phyloP scores from a whole-genome alignment of 2,113 vertebrate genomes.

The Spea bombifrons region DNA sequence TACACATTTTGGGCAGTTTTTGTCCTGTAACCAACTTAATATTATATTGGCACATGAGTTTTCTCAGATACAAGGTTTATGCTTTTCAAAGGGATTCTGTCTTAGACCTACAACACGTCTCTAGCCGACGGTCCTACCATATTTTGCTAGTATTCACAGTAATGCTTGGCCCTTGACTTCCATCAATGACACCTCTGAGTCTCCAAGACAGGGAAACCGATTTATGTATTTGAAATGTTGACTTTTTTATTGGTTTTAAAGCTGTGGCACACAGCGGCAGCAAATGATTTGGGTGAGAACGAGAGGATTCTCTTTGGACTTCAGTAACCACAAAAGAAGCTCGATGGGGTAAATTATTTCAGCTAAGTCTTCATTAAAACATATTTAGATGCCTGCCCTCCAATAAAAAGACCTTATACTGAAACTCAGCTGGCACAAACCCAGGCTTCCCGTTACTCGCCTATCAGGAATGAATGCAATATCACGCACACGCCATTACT shows the following conservation, averaged over 20 bases:
- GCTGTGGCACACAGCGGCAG: slow-evolving; percentile 44
- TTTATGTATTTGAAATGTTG: too few species aligned
- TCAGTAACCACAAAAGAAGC: slow-evolving; percentile 39
- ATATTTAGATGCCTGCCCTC: slow-evolving; percentile 58
- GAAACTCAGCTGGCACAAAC: slow-evolving; percentile 72
- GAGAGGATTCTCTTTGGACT: slow-evolving; percentile 49
- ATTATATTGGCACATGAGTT: too few species aligned
- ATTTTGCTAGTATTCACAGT: too few species aligned
- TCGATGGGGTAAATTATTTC: slow-evolving; percentile 53
- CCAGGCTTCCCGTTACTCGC: slow-evolving; percentile 74
- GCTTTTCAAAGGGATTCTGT: too few species aligned
- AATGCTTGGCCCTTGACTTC: too few species aligned
- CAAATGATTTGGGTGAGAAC: slow-evolving; percentile 38
- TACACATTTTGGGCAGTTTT: too few species aligned
- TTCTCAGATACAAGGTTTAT: too few species aligned
- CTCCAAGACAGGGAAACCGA: too few species aligned
- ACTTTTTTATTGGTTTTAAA: slow-evolving; percentile 10
- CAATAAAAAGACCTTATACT: slow-evolving; percentile 55
- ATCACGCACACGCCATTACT: slow-evolving; percentile 79
- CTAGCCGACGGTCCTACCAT: too few species aligned
- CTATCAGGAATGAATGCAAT: slow-evolving; percentile 83
- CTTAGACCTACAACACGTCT: too few species aligned
- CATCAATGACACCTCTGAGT: too few species aligned
- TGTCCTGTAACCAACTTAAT: too few species aligned
- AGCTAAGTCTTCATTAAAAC: slow-evolving; percentile 60